Base-by-base conservation (phyloP, 2,113 vertebrate genomes). In the Ptilorrhoa leucosticta region DNA sequence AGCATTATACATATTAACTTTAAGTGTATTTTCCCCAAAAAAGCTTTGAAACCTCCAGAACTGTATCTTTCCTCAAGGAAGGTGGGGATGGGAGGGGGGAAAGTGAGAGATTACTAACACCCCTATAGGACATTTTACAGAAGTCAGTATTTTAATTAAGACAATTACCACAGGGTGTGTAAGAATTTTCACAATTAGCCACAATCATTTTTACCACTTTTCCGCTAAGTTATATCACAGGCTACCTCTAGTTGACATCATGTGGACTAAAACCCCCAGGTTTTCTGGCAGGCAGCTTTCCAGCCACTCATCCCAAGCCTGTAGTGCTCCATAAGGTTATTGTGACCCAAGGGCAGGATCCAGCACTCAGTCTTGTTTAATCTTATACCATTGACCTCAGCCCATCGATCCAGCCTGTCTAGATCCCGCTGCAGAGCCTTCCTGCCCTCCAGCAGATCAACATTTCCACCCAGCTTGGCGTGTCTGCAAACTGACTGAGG, bases 201-300 rank as follows among this genome's bases (percentile, higher is more conserved):
- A 66, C 18, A 63, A 64, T 13, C 1, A 54, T 37, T 81, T 89
- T 72, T 37, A 58, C 16, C 33, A 21, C 18, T 84, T 54, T 61
- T 75, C 42, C 63, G 63, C 3, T 17, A 56, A 33, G 8, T 51
- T 77, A 14, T 19, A 54, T 70, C 60, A 65, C 48, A 73, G 33
- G 11, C 23, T 60, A 84, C 21, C 7, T 13, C 58, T 42, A 61
- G n/a, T 3, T 77, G 58, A 51, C n/a, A 81, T 37, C 3, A 16
- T 5, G 7, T 30, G 0, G 0, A 54, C 30, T n/a, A 54, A 42
- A 53, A 61, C 3, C 17, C 24, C 26, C 35, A 42, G 5, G 14
- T 33, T 48, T 76, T 16, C 40, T 15, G 8, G n/a, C 14, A 15
- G 30, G 47, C 26, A 68, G 69, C 28, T 60, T 68, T 18, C 20